Evolutionary conservation across 2,888 invertebrate genomes (phyloP).

Genomic region (Lasioglossum calceatum): DNA sequence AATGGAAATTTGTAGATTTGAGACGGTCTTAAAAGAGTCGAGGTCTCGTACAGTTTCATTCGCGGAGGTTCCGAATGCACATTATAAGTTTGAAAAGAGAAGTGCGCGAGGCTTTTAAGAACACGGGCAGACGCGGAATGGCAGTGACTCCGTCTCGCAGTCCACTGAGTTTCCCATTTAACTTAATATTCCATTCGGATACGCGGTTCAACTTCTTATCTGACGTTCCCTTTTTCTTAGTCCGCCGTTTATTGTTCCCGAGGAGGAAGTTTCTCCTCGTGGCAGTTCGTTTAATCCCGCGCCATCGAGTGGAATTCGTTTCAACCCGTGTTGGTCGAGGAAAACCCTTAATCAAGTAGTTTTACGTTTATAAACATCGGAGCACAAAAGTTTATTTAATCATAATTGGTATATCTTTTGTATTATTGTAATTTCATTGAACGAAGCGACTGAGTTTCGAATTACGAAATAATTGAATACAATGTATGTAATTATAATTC

Average conservation of each 20-base stretch:
- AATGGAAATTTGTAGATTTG: neutral
- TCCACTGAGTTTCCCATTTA: conserved; percentile 77
- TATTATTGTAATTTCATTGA: too few species aligned
- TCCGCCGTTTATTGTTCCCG: conserved; percentile 60
- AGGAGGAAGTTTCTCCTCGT: neutral
- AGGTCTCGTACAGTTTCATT: neutral
- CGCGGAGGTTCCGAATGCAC: neutral
- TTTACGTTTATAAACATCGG: neutral
- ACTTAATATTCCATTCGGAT: conserved; percentile 78
- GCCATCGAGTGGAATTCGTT: conserved; percentile 10
- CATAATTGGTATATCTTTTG: too few species aligned
- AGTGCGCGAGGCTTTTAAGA: conserved; percentile 14
- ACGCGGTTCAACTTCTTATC: conserved; percentile 74
- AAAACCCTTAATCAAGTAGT: neutral
- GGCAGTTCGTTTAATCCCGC: conserved; percentile 28
- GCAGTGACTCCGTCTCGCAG: conserved; percentile 61
- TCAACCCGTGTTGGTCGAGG: neutral
- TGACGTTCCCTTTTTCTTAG: conserved; percentile 47
- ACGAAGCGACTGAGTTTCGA: too few species aligned
- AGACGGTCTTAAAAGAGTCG: neutral
- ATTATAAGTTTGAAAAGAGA: neutral
- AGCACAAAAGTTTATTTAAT: neutral
- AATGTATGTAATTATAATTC: too few species aligned
- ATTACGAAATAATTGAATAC: too few species aligned
- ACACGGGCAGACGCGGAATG: conserved; percentile 27